These are phyloP conservation scores for Mechanitis messenoides DNA, from an alignment of 2,888 invertebrate genomes.

Conservation along the genomic window DNA sequence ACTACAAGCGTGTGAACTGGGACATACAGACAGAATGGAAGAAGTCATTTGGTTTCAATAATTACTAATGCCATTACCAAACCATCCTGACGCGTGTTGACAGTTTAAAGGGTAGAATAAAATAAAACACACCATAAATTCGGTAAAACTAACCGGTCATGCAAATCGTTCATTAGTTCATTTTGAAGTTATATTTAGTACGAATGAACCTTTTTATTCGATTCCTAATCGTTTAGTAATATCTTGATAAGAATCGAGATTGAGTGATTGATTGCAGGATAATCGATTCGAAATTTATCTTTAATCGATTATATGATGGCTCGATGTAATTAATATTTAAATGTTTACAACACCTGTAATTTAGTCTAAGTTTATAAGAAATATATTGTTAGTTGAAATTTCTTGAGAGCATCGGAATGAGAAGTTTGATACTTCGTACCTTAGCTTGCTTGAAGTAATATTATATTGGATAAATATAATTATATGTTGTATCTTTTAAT, in stretches of 20 bases:
- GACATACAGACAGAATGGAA: conserved; percentile 40
- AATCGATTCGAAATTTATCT: conserved; percentile 36
- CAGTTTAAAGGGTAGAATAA: conserved; percentile 52
- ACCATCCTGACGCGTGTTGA: conserved; percentile 57
- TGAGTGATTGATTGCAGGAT: conserved; percentile 61
- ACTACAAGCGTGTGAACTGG: conserved; percentile 49
- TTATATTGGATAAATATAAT: too few species aligned
- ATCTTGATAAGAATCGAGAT: conserved; percentile 51
- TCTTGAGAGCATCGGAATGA: too few species aligned
- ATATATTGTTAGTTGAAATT: too few species aligned
- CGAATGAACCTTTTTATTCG: conserved; percentile 53
- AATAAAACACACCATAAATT: conserved; percentile 61
- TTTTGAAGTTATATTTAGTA: conserved; percentile 72
- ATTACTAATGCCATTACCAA: conserved; percentile 62
- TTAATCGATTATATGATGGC: conserved; percentile 21
- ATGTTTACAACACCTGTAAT: conserved; percentile 26
- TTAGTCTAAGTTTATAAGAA: neutral
- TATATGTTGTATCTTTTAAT: too few species aligned
- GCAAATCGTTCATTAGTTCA: conserved; percentile 73
- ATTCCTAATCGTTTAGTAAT: conserved; percentile 66
- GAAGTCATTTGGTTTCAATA: conserved; percentile 62
- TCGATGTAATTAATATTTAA: conserved; percentile 25
- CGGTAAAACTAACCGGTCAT: conserved; percentile 59
- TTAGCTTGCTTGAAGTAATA: too few species aligned
- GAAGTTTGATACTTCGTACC: too few species aligned